Conservation (phyloP, 2,888 invertebrate genomes). For the Polyommatus icarus region DNA sequence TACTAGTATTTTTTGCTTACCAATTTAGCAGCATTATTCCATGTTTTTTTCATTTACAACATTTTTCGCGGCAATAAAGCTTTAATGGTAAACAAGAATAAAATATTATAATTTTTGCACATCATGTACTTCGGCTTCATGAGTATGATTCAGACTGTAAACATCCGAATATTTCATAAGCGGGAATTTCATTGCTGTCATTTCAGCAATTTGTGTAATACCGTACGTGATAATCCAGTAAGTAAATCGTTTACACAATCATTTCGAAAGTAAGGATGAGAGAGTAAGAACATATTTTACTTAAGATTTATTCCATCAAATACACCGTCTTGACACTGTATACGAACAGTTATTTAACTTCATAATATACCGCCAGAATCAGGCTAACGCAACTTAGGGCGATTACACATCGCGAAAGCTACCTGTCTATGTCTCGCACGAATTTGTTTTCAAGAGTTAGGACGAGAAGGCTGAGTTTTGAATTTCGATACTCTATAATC, state of each 20-base stretch:
- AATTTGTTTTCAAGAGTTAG: too few species aligned
- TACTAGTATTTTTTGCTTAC: neutral
- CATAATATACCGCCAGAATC: too few species aligned
- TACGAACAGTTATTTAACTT: too few species aligned
- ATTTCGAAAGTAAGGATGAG: neutral
- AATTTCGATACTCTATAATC: too few species aligned
- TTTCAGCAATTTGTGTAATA: conserved; percentile 18
- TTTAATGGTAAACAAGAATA: neutral
- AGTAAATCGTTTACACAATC: neutral
- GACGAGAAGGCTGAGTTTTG: too few species aligned
- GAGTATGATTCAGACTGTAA: conserved; percentile 4
- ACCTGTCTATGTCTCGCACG: too few species aligned
- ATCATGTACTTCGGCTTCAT: neutral
- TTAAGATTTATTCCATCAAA: neutral
- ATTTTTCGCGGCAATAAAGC: neutral
- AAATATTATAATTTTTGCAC: conserved; percentile 16
- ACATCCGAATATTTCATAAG: conserved; percentile 18
- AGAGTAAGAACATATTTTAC: neutral
- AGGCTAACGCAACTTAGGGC: too few species aligned
- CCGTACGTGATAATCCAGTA: conserved; percentile 5
- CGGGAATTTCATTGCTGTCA: conserved; percentile 7
- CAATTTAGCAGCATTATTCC: neutral
- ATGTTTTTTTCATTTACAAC: neutral
- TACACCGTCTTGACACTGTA: neutral
- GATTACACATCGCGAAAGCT: too few species aligned